phyloP scores from a whole-genome alignment of 2,888 invertebrate genomes.

The Molorchus minor region DNA sequence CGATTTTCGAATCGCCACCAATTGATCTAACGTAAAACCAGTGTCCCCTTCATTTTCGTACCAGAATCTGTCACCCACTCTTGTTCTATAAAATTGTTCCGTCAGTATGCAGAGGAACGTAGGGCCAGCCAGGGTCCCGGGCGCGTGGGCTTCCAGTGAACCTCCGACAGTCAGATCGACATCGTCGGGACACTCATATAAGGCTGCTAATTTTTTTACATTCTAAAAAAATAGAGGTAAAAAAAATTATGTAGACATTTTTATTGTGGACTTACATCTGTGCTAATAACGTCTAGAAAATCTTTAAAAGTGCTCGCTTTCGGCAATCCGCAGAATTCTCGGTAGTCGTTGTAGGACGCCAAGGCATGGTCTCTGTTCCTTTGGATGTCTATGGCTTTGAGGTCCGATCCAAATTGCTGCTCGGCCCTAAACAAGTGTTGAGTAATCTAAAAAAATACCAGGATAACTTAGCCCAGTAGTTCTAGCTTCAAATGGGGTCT shows the following conservation, averaged over 20 bases:
- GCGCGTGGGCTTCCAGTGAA: constrained; percentile 79
- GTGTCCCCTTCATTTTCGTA: constrained; percentile 74
- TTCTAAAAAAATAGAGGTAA: constrained; percentile 63
- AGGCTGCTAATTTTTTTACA: constrained; percentile 69
- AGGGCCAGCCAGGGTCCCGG: constrained; percentile 83
- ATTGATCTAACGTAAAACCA: constrained; percentile 65
- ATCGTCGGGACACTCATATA: constrained; percentile 80
- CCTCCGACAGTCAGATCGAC: constrained; percentile 89
- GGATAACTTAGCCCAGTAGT: too few relatives aligned
- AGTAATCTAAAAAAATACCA: constrained; percentile 71
- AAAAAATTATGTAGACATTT: background rate
- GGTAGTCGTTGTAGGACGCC: constrained; percentile 79
- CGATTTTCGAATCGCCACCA: constrained; percentile 78
- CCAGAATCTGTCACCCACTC: constrained; percentile 88
- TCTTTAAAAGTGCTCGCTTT: constrained; percentile 76
- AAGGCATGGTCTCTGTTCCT: constrained; percentile 88
- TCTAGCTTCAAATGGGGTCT: too few relatives aligned
- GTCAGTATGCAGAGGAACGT: constrained; percentile 89
- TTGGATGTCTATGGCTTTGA: constrained; percentile 85
- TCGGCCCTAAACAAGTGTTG: constrained; percentile 72
- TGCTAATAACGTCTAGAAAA: constrained; percentile 73
- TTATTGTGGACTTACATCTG: constrained; percentile 64
- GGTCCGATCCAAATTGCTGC: constrained; percentile 79
- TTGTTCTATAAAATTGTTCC: constrained; percentile 86
- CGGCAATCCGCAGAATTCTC: constrained; percentile 79